A percentile compares a stretch with the other conserved stretches of the same genome.
Conservation (phyloP, 2,888 invertebrate species). For the Julus scanicus region DNA sequence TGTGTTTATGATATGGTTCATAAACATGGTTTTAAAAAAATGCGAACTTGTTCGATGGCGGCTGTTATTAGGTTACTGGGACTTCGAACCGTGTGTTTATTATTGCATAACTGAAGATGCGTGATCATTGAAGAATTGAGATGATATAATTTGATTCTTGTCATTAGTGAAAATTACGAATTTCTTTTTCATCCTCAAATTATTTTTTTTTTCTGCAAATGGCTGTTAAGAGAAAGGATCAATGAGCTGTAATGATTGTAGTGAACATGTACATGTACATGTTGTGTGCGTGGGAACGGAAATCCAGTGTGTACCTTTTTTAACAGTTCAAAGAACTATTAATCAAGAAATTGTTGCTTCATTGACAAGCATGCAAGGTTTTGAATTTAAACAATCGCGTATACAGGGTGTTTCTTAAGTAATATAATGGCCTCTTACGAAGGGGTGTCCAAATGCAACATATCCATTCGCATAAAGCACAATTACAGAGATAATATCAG, state of each 20-base stretch:
- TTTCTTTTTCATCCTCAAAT: background rate
- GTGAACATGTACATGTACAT: background rate
- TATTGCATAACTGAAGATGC: background rate
- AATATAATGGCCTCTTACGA: background rate
- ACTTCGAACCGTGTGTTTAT: background rate
- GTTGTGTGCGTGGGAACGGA: conserved; percentile 36
- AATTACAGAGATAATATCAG: background rate
- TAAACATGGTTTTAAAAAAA: background rate
- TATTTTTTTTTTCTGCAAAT: background rate
- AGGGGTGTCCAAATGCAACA: background rate
- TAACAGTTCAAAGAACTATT: conserved; percentile 42
- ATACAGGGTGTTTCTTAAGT: background rate
- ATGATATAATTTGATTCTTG: background rate
- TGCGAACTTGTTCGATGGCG: background rate
- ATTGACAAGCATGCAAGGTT: background rate
- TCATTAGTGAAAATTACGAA: background rate
- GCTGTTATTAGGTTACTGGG: background rate
- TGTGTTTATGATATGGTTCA: background rate
- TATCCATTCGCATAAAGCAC: background rate
- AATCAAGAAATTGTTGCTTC: conserved; percentile 2
- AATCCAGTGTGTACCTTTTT: background rate
- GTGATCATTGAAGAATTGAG: background rate
- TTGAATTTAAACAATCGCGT: background rate
- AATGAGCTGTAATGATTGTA: background rate
- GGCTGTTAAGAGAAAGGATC: background rate